Base-by-base conservation (phyloP, 2,888 invertebrate species). In the Caenorhabditis plicata region DNA sequence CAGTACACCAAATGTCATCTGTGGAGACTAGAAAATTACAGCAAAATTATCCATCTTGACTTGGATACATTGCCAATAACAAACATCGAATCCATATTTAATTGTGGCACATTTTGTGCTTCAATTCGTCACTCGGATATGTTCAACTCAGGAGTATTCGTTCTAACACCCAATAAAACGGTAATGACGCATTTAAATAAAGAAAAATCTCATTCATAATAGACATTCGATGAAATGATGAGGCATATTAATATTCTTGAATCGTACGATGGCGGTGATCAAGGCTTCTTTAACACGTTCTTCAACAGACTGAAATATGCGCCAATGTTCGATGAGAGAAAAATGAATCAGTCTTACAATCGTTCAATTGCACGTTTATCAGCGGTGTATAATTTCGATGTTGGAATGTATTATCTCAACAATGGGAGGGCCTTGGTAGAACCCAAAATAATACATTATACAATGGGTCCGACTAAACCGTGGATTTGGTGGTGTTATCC, bases 401-500 rank as follows among this genome's bases (percentile, higher is more conserved):
- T 77, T 26, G 77, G 74, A 27, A 68, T 77, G 69, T 75, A 75
- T 43, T 77, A 77, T 44, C 45, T 75, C 38, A 73, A 69, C 36
- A 63, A 64, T 11, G 71, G 73, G 15, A 19, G 60, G 2, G 42
- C 49, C 22, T 56, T 73, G 9, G 48, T 75, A 11, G 40, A 64
- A 5, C 76, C 76, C 9, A 66, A 65, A 17, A 72, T 77, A 40
- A 69, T 75, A 41, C 77, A 75, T 49, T 77, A 69, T 52, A 75
- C 77, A 0, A 42, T 77, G 51, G 77, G 73, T 20, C 68, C 70
- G 3, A 49, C 65, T 17, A 77, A 77, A 46, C 76, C 76, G 17
- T 77, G 76, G 76, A 32, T 55, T 9, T 76, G 76, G 76, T 75
- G 73, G 72, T 67, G 68, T 1, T 73, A 73, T 41, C 75, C 73